Evolutionary conservation across 1,140 invertebrate species (phyloP).

Genomic region (Acromyrmex heyeri): DNA sequence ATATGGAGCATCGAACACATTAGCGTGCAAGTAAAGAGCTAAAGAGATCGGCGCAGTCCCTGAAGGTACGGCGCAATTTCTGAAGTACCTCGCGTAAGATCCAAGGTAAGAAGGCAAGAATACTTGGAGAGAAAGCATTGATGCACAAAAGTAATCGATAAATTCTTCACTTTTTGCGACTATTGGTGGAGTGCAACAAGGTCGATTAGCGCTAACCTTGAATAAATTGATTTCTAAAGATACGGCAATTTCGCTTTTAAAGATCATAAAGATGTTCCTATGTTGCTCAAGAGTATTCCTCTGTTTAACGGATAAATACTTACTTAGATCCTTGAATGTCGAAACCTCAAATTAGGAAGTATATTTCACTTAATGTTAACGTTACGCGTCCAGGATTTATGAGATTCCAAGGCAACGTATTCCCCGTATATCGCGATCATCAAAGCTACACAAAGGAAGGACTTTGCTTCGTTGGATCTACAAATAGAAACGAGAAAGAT

Average conservation of each 20-base stretch:
- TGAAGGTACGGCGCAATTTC: constrained; percentile 26
- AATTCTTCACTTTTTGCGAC: constrained; percentile 13
- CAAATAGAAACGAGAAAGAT: not conserved
- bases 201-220: constrained; percentile 38
- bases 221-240: constrained; percentile 26
- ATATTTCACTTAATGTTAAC: not conserved
- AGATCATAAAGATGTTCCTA: constrained; percentile 22
- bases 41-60: not conserved
- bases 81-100: constrained; percentile 37
- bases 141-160: constrained; percentile 34
- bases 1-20: constrained; percentile 34
- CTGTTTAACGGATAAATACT: constrained; percentile 55
- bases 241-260: constrained; percentile 1
- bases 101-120: constrained; percentile 26
- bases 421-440: constrained; percentile 9
- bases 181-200: constrained; percentile 17
- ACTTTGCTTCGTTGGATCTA: not conserved
- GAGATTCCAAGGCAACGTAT: not conserved
- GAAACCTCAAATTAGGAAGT: constrained; percentile 29
- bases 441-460: constrained; percentile 11
- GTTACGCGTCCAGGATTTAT: not conserved
- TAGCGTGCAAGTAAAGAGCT: constrained; percentile 13
- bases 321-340: not conserved
- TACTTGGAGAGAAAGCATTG: constrained; percentile 13
- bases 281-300: constrained; percentile 23